A percentile compares a stretch with the other conserved stretches of the same genome.
These are phyloP conservation scores for Onychostoma macrolepis DNA, from an alignment of 2,113 vertebrate genomes.

Conservation along the genomic window DNA sequence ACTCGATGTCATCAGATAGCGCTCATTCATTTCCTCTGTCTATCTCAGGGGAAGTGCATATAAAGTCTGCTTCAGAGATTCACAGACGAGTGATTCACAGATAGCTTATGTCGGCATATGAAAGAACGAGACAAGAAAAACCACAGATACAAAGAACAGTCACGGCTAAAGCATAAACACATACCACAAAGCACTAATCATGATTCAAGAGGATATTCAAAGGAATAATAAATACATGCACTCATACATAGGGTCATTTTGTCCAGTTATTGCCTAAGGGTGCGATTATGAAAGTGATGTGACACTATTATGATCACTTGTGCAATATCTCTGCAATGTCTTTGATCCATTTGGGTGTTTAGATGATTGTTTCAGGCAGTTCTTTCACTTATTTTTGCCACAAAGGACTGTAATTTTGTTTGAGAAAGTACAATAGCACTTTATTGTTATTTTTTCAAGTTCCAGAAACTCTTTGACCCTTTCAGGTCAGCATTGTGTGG, in stretches of 20 bases:
- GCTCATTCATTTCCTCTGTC: conserved; percentile 42
- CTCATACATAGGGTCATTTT: background rate
- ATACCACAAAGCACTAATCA: background rate
- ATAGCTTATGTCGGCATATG: background rate
- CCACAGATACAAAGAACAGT: conserved; percentile 13
- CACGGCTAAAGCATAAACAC: conserved; percentile 10
- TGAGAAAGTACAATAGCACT: background rate
- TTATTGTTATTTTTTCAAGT: background rate
- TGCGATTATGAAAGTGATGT: background rate
- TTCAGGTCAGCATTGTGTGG: conserved; percentile 4
- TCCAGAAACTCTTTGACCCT: conserved; percentile 3
- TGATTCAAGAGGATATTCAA: background rate
- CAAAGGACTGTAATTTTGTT: background rate
- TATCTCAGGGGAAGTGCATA: conserved; percentile 33
- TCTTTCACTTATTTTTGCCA: background rate
- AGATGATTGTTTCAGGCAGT: background rate
- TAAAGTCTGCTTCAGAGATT: conserved; percentile 36
- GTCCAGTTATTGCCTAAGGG: background rate
- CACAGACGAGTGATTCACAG: conserved; percentile 41
- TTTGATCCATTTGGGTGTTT: background rate
- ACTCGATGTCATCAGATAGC: conserved; percentile 48
- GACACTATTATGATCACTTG: background rate
- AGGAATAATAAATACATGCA: background rate
- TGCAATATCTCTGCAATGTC: background rate
- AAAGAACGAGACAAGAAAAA: conserved; percentile 32